Conservation (phyloP, 2,797 vertebrate genomes). For the Eulemur coronatus region DNA sequence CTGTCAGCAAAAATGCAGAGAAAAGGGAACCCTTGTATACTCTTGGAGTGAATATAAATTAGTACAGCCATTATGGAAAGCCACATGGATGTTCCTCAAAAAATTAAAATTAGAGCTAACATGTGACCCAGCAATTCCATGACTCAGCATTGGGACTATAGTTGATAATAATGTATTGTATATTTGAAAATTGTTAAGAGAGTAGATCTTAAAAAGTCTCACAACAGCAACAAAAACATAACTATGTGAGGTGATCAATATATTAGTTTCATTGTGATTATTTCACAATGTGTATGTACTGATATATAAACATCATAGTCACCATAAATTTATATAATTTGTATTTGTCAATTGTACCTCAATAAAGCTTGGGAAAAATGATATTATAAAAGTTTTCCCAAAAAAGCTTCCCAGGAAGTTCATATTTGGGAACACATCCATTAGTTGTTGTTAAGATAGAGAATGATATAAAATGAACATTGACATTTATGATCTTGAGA, state of each 20-base stretch:
- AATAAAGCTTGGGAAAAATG: not conserved
- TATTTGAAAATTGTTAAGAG: not conserved
- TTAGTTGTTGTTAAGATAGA: not conserved
- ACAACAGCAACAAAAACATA: not conserved
- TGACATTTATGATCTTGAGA: not conserved
- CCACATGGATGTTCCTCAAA: not conserved
- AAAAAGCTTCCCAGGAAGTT: not conserved
- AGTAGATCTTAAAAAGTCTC: not conserved
- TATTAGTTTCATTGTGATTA: not conserved
- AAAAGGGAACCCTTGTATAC: not conserved
- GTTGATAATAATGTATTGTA: not conserved
- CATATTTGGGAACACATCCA: not conserved
- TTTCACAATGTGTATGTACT: not conserved
- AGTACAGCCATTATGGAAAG: not conserved
- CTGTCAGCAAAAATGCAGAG: not conserved
- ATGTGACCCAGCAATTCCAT: not conserved
- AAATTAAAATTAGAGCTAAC: not conserved
- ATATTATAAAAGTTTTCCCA: not conserved
- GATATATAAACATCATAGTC: not conserved
- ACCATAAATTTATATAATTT: not conserved
- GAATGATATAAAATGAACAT: not conserved
- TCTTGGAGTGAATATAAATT: not conserved
- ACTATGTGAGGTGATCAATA: not conserved
- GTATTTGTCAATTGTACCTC: not conserved
- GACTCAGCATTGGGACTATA: not conserved